Conservation (phyloP, 2,113 vertebrate genomes). For the Cryptotis parvus region DNA sequence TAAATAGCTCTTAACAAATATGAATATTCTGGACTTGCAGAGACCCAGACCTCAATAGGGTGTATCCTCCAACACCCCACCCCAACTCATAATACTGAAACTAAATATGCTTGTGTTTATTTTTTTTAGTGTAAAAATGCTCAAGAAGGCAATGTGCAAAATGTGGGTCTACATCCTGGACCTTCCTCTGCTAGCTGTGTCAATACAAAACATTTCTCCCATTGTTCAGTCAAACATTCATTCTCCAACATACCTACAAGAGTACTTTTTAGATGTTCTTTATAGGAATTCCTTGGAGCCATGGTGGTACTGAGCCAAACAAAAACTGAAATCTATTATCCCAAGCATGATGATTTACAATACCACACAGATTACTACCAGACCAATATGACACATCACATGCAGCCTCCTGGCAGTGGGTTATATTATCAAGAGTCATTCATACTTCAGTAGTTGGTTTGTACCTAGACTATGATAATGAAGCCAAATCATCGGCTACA, state of each 20-base stretch:
- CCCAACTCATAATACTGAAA: not conserved
- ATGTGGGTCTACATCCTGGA: not conserved
- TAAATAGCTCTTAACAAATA: too few relatives aligned
- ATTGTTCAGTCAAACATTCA: not conserved
- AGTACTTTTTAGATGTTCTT: constrained; percentile 54
- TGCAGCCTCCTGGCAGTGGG: not conserved
- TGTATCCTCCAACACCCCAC: too few relatives aligned
- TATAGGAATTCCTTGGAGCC: not conserved
- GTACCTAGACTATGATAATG: not conserved
- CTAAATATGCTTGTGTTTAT: not conserved
- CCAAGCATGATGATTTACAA: not conserved
- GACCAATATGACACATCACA: not conserved
- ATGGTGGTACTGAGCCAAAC: not conserved
- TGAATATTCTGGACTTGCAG: too few relatives aligned
- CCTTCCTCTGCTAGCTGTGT: constrained; percentile 6
- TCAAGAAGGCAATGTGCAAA: not conserved
- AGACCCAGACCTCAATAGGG: too few relatives aligned
- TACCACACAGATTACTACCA: constrained; percentile 49
- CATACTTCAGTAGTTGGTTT: not conserved
- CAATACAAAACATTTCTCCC: not conserved
- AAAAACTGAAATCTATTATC: constrained; percentile 33
- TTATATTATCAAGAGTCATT: not conserved
- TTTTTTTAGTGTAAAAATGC: not conserved
- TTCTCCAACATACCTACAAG: not conserved
- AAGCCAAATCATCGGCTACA: not conserved